A percentile compares a stretch with the other conserved stretches of the same genome.
These are phyloP conservation scores for Eumacrocentrus americanus DNA, from an alignment of 2,888 invertebrate genomes.

Conservation along the genomic window DNA sequence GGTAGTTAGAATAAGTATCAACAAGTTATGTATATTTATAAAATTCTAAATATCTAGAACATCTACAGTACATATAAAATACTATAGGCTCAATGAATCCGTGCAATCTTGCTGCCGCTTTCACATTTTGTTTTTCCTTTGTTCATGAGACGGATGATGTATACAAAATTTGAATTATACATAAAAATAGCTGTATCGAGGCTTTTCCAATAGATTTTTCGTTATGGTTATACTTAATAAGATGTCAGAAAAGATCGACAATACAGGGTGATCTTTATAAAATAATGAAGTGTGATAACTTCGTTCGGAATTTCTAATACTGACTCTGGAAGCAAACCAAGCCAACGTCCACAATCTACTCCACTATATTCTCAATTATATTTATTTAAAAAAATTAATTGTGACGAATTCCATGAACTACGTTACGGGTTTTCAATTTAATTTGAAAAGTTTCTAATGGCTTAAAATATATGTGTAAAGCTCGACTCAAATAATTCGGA, in stretches of 20 bases:
- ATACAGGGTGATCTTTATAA: constrained; percentile 26
- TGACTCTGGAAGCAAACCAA: constrained; percentile 53
- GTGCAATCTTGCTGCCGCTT: constrained; percentile 39
- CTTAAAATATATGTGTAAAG: constrained; percentile 10
- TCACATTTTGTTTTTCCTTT: constrained; percentile 1
- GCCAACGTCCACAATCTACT: constrained; percentile 41
- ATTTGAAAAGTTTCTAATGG: too few species aligned
- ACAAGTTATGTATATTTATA: not conserved
- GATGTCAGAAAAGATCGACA: constrained; percentile 29
- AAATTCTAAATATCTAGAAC: constrained; percentile 28
- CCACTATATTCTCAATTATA: constrained; percentile 1
- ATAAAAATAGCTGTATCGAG: constrained; percentile 44
- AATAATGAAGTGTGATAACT: constrained; percentile 18
- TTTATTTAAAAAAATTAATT: too few species aligned
- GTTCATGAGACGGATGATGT: constrained; percentile 2
- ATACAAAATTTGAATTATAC: constrained; percentile 45
- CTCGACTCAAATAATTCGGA: constrained; percentile 34
- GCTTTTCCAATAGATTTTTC: not conserved
- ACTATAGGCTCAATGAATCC: constrained; percentile 41
- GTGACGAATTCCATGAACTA: too few species aligned
- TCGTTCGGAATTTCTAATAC: constrained; percentile 46
- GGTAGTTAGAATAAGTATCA: not conserved
- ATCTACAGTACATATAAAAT: constrained; percentile 43
- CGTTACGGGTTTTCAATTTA: too few species aligned
- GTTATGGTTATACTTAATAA: not conserved